A percentile compares a stretch with the other conserved stretches of the same genome.
These are phyloP conservation scores for Chionis minor DNA, from an alignment of 2,113 vertebrate genomes.

Conservation along the genomic window DNA sequence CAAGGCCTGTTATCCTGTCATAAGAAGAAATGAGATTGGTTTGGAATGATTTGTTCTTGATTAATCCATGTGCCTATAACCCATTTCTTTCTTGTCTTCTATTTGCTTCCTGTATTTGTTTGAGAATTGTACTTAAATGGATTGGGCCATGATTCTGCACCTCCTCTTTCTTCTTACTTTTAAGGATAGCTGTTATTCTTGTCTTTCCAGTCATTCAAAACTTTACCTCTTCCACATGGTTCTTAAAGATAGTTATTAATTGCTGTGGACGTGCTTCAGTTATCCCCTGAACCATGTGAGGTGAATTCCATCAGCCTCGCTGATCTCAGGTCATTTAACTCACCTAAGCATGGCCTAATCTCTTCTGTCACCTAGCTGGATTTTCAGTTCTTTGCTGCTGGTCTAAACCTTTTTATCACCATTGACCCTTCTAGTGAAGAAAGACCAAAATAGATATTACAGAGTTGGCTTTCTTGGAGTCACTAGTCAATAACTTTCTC, in stretches of 20 bases:
- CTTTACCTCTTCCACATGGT: not conserved
- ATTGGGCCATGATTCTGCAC: not conserved
- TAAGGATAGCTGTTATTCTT: not conserved
- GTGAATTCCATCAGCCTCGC: not conserved
- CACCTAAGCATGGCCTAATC: not conserved
- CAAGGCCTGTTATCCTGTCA: not conserved
- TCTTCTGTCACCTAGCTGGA: not conserved
- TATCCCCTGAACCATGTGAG: not conserved
- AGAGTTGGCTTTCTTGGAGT: not conserved
- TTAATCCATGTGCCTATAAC: not conserved
- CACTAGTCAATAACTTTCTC: not conserved
- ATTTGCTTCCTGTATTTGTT: not conserved
- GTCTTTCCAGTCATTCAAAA: not conserved
- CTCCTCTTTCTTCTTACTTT: not conserved
- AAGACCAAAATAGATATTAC: not conserved
- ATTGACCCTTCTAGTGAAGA: not conserved
- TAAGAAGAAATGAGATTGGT: not conserved
- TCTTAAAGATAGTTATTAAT: not conserved
- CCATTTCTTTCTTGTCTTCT: not conserved
- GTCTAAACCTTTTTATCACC: not conserved
- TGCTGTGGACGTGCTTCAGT: not conserved
- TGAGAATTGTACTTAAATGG: slow-evolving; percentile 1
- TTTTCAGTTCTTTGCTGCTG: not conserved
- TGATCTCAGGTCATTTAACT: not conserved
- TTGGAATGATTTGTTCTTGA: not conserved